These are phyloP conservation scores for Drosophila kepulauana DNA, from an alignment of 1,140 invertebrate species.

Conservation along the genomic window DNA sequence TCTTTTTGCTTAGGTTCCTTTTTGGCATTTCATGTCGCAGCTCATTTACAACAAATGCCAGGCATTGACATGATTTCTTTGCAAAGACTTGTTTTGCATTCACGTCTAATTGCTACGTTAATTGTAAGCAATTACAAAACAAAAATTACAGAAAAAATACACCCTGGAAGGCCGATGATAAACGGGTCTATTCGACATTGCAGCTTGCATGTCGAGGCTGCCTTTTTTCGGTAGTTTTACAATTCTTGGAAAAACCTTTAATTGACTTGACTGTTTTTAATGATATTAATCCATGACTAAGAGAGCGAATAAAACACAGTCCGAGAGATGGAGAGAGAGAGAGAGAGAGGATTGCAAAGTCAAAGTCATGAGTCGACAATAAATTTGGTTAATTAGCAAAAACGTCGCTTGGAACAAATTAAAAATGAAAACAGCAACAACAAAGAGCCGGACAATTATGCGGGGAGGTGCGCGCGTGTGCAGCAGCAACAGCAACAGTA, in stretches of 20 bases:
- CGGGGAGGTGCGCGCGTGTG: slow-evolving; percentile 42
- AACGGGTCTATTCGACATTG: not conserved
- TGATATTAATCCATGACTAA: slow-evolving; percentile 57
- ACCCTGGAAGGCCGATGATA: slow-evolving; percentile 13
- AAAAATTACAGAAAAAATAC: not conserved
- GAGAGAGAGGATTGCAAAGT: slow-evolving; percentile 4
- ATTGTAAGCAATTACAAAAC: slow-evolving; percentile 64
- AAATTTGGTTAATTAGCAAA: slow-evolving; percentile 62
- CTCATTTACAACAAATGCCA: slow-evolving; percentile 71
- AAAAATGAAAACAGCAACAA: slow-evolving; percentile 43
- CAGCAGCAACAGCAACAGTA: too few relatives aligned
- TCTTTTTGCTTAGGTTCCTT: not conserved
- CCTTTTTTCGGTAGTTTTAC: slow-evolving; percentile 2
- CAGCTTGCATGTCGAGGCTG: slow-evolving; percentile 48
- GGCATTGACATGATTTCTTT: slow-evolving; percentile 76
- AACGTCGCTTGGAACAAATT: slow-evolving; percentile 61
- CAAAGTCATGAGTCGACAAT: slow-evolving; percentile 49
- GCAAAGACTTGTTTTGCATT: slow-evolving; percentile 37
- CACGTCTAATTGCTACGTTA: slow-evolving; percentile 66
- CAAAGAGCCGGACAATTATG: slow-evolving; percentile 56
- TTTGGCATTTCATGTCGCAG: slow-evolving; percentile 61
- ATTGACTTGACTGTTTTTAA: slow-evolving; percentile 56
- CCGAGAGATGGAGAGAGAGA: not conserved
- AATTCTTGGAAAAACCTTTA: slow-evolving; percentile 68
- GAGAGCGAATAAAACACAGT: not conserved